Base-by-base conservation (phyloP, 2,888 invertebrate genomes). In the Drosophila parthenogenetica region DNA sequence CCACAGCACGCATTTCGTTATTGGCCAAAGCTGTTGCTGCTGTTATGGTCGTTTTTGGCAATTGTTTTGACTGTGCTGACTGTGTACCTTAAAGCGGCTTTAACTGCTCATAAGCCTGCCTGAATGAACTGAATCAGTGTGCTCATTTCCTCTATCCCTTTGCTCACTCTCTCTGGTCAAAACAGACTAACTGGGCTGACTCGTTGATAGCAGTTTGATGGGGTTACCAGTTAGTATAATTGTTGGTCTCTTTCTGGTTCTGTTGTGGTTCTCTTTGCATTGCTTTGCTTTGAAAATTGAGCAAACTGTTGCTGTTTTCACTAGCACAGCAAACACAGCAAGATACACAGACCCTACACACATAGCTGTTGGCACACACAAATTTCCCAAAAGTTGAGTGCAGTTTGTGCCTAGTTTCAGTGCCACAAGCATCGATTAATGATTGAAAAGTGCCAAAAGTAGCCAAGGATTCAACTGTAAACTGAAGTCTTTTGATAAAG, bases 1-100 rank as follows among this genome's bases (percentile, higher is more conserved):
- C 40, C 29, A 35, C 49, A 42, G 60, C 60, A 75, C 77, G 77
- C 77, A 77, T 61, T 73, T 72, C 40, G 62, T 19, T 71, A 45
- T 60, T 68, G 63, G 53, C 69, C 60, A 62, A 40, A 53, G 25
- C 46, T 59, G 50, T 61, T 70, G 60, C 53, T 35, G 35, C 2
- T 8, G 32, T 48, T 68, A 53, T 62, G 54, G 61, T 66, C 59
- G 22, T 50, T 72, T 45, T 48, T 39, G 74, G 69, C 74, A 63
- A 60, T 61, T 69, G 63, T 66, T 59, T 57, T 76, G 29, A 29
- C 29, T 29, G 29, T 29, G 17, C 49, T 45, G 19, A 57, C 59
- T 61, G 65, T 29, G 25, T 42, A 58, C 73, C 89, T 89, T 83
- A 79, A 87, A 84, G 87, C 73, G 71, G 79, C 81, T 79, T 87